Evolutionary conservation across 2,797 vertebrate species (phyloP).

Genomic region (Australoheros facetus): DNA sequence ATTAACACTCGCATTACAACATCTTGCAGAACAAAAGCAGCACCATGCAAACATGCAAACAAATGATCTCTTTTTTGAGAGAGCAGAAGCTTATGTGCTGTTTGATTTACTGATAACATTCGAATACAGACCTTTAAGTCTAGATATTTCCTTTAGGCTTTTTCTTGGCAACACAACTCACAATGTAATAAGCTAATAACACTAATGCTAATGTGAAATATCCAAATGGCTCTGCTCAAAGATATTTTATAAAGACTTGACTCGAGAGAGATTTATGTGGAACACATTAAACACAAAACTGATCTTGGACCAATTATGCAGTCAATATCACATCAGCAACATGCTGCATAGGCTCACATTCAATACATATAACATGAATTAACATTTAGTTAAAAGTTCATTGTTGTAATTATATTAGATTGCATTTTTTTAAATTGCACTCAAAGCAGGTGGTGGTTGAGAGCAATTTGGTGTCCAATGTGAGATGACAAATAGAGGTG

Average conservation of each 20-base stretch:
- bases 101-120: not conserved
- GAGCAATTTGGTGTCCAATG: not conserved
- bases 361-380: constrained; percentile 7
- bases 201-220: constrained; percentile 5
- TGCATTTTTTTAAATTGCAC: not conserved
- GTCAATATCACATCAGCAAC: constrained; percentile 11
- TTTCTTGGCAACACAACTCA: constrained; percentile 9
- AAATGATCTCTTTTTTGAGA: not conserved
- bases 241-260: not conserved
- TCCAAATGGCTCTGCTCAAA: not conserved
- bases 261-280: not conserved
- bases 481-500: not conserved
- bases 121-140: not conserved
- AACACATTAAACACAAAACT: constrained; percentile 17
- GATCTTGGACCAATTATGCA: not conserved
- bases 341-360: constrained; percentile 27
- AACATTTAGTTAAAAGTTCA: constrained; percentile 29
- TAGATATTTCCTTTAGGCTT: not conserved
- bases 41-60: constrained; percentile 11
- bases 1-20: constrained; percentile 19
- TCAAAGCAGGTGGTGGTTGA: not conserved
- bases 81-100: not conserved
- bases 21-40: constrained; percentile 7
- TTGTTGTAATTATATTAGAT: not conserved
- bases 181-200: constrained; percentile 10